These are phyloP conservation scores for Litocranius walleri DNA, from an alignment of 2,113 vertebrate species.

Conservation along the genomic window DNA sequence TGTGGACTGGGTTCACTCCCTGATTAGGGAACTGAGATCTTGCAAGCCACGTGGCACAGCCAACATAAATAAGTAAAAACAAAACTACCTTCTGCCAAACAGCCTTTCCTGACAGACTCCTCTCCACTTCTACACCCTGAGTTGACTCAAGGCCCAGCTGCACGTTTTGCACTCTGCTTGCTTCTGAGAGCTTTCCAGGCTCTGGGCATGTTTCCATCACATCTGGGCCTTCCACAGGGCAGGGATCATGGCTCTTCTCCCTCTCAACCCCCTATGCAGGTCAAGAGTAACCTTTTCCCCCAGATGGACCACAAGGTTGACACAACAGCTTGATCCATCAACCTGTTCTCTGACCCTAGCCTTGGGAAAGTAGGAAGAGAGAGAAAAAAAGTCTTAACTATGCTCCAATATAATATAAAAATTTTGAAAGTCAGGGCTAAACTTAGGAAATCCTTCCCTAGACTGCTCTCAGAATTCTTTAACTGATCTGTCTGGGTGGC, in stretches of 20 bases:
- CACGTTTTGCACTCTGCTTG: neutral
- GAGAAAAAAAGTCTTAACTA: neutral
- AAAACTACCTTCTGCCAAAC: neutral
- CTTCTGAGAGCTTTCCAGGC: neutral
- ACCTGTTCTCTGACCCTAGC: neutral
- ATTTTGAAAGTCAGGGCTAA: neutral
- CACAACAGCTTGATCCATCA: neutral
- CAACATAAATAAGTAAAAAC: neutral
- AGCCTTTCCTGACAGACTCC: neutral
- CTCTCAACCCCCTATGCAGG: neutral
- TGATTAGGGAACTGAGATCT: neutral
- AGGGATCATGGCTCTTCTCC: neutral
- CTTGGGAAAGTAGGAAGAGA: neutral
- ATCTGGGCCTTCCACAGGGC: neutral
- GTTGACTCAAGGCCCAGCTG: neutral
- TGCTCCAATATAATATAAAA: neutral
- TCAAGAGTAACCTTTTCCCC: neutral
- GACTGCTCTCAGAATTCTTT: neutral
- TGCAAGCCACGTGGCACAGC: rapidly evolving
- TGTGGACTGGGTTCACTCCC: neutral
- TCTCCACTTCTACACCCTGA: neutral
- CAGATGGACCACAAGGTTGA: neutral
- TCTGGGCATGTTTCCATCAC: neutral
- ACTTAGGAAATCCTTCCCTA: neutral
- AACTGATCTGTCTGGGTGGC: neutral